Evolutionary conservation across 2,113 vertebrate species (phyloP), one percentile per base, ranked within the genome.

Genomic region (Chionodraco myersi): DNA sequence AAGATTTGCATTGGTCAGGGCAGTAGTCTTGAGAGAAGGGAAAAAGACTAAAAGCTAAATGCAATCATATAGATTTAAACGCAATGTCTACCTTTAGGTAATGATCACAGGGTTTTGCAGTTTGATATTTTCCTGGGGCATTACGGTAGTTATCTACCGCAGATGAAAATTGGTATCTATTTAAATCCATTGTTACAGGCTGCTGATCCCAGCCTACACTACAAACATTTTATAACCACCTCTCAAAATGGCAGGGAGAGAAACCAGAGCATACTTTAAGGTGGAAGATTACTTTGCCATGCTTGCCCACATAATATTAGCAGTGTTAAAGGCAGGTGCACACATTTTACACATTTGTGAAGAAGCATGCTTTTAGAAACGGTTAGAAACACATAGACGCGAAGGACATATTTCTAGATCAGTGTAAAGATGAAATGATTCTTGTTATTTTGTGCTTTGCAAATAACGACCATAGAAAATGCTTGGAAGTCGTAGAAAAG

Each of bases 81-180:
- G 56, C 41, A 75, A 63, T 21, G 5, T 45, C 18, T 21, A 65
- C 1, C 30, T 1, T 16, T 13, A 49, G 2, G 49, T 23, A 26
- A 9, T 49, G 45, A 48, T 41, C 36, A 41, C 36, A 41, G 6
- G 36, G 36, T 41, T 41, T 41, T 41, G 36, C 36, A 64, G 62
- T 49, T 26, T 30, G n/a, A 73, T 26, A 10, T 15, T 10, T 4
- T 48, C 2, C 10, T 10, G 9, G 23, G 11, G 1, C 11, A 10
- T 76, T 41, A 41, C 6, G 36, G 13, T 26, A 12, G 26, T 34
- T 63, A 16, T 34, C 8, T 18, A 44, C 56, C 21, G 67, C 15
- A 57, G 80, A 6, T 51, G 30, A 73, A 58, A 67, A 74, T 52
- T 21, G n/a, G 12, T 30, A 45, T 56, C 36, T 4, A 52, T 30